A percentile compares a stretch with the other conserved stretches of the same genome.
Conservation (phyloP, 2,797 vertebrate species). For the Acomys russatus region DNA sequence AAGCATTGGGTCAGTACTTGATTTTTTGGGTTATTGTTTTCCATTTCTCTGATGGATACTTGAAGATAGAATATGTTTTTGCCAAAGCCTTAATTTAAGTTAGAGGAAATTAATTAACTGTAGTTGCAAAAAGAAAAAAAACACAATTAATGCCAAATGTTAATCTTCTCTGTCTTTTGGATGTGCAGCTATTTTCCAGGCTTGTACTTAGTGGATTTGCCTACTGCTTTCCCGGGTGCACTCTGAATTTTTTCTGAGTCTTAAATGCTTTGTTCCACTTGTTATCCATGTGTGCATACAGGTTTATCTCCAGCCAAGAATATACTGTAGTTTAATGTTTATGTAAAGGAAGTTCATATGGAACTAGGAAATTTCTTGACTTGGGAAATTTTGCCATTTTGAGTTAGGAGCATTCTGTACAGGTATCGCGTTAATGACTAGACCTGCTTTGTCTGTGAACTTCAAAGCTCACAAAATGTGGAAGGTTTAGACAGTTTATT, state of each 20-base stretch:
- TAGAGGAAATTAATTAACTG: constrained; percentile 37
- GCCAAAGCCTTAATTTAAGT: constrained; percentile 52
- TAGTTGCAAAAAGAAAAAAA: background rate
- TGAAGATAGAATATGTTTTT: background rate
- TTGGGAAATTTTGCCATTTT: background rate
- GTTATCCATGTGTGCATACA: background rate
- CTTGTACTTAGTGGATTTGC: background rate
- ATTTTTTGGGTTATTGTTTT: background rate
- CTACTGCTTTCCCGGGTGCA: background rate
- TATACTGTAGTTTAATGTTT: background rate
- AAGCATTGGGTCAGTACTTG: background rate
- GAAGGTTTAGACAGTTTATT: background rate
- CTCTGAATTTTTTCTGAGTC: constrained; percentile 7
- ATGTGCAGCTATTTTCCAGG: background rate
- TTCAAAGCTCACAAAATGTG: background rate
- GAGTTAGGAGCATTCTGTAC: background rate
- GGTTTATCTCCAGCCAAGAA: background rate
- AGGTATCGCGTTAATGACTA: background rate
- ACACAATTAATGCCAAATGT: background rate
- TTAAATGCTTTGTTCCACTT: background rate
- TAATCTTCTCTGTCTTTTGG: background rate
- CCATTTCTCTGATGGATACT: background rate
- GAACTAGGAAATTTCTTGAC: background rate
- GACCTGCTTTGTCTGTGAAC: background rate
- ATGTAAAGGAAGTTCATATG: background rate